phyloP scores from a whole-genome alignment of 2,888 invertebrate genomes.

The Mantis religiosa region DNA sequence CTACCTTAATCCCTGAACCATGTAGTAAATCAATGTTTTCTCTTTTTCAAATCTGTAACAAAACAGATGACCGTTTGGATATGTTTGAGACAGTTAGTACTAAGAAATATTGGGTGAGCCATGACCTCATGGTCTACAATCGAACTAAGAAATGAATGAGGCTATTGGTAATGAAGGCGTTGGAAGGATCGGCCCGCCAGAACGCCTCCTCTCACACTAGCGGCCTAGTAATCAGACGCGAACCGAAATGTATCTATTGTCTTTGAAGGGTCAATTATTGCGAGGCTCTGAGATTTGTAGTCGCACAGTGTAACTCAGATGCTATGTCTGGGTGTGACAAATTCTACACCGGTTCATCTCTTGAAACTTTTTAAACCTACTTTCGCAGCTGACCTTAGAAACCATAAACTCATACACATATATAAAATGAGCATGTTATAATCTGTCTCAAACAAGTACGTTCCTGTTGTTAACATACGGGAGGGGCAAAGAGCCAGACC shows the following conservation, averaged over 20 bases:
- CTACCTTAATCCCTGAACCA: too few species aligned
- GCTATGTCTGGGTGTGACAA: background rate
- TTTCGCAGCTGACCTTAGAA: background rate
- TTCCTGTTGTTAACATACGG: too few species aligned
- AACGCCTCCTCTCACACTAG: background rate
- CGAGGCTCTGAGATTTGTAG: background rate
- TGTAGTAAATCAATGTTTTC: too few species aligned
- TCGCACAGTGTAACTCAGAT: background rate
- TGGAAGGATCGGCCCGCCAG: background rate
- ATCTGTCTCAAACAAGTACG: too few species aligned
- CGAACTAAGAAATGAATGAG: background rate
- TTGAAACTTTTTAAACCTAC: background rate
- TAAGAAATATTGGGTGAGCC: background rate
- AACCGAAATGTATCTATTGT: background rate
- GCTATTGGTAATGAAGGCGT: background rate
- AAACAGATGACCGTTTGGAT: too few species aligned
- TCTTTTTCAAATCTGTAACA: too few species aligned
- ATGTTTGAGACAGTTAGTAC: background rate
- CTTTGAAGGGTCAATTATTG: background rate
- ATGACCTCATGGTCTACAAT: background rate
- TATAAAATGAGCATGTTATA: too few species aligned
- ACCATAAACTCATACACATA: too few species aligned
- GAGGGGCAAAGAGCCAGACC: too few species aligned
- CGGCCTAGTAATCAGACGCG: background rate
- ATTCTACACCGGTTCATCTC: background rate